phyloP scores from a whole-genome alignment of 2,113 vertebrate genomes.

The Lophotis ruficrista region DNA sequence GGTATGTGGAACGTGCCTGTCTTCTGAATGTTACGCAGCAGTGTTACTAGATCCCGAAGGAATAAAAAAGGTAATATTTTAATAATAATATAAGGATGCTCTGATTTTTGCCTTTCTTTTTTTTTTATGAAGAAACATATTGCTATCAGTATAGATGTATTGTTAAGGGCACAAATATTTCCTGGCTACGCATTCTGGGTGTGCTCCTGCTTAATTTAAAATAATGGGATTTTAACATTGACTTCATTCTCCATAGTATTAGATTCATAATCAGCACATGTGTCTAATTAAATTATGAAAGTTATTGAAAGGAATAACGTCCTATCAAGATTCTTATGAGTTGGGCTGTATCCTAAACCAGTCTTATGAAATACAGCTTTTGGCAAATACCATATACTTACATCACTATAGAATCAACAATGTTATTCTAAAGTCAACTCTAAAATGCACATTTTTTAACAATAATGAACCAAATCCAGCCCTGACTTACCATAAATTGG shows the following conservation, averaged over 20 bases:
- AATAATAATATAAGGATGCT: background rate
- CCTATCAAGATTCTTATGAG: constrained; percentile 30
- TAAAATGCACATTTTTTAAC: constrained; percentile 10
- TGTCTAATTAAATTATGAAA: constrained; percentile 44
- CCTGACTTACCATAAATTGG: background rate
- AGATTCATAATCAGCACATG: constrained; percentile 41
- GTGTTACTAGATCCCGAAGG: background rate
- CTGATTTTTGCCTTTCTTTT: background rate
- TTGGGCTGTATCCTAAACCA: constrained; percentile 51
- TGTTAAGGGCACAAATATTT: constrained; percentile 40
- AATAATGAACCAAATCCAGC: constrained; percentile 30
- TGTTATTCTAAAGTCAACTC: constrained; percentile 44
- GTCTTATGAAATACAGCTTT: constrained; percentile 43
- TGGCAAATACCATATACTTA: constrained; percentile 62
- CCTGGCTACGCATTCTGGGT: constrained; percentile 37
- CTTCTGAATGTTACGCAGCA: background rate
- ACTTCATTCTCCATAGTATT: constrained; percentile 45
- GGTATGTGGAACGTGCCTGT: constrained; percentile 33
- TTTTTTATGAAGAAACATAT: background rate
- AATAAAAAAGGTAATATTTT: background rate
- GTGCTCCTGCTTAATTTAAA: constrained; percentile 43
- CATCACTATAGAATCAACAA: constrained; percentile 55
- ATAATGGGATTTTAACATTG: constrained; percentile 9
- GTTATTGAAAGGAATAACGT: constrained; percentile 55
- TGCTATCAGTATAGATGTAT: background rate